Base-by-base conservation (phyloP, 2,888 invertebrate genomes). In the Leptinotarsa haldemani region DNA sequence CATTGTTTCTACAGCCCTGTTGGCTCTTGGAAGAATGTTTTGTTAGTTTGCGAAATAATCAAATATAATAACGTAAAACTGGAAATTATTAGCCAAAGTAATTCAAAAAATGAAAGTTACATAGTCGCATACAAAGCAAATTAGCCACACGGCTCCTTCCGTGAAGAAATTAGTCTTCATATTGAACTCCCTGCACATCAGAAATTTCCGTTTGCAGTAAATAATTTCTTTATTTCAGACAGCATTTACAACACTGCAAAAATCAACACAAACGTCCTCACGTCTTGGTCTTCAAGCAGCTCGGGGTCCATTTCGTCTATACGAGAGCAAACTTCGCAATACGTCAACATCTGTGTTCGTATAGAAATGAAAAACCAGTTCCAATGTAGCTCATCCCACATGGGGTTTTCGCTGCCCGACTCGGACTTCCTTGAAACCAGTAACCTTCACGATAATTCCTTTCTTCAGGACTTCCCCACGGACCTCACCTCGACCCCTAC, bases 251-350 rank as follows among this genome's bases (percentile, higher is more conserved):
- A 69, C 4, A 56, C 46, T 9, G 48, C 71, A 1, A 65, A 53
- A n/a, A 30, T 71, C 7, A 48, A n/a, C 52, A 56, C 47, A 1
- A 63, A 30, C 61, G 40, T 61, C 1, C 61, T 13, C n/a, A 63
- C 46, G 18, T 65, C 72, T 15, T 75, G 75, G 75, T 72, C 71
- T 7, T 67, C 70, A 15, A 70, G 48, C 61, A 72, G 71, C 56
- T 61, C 47, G 1, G 74, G 74, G 48, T 70, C 70, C 3, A 70
- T 75, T 40, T 25, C 48, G 5, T 70, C 72, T 20, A 13, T 63
- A 15, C 70, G 58, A 75, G 75, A 75, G 63, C 65, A 69, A 71
- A 20, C 46, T 18, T 70, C 75, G 30, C 69, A 70, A 25, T 67
- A 56, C 30, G 71, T 71, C 4, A 71, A 71, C 61, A 61, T 71